Conservation (phyloP, 2,888 invertebrate species). For the Nysson spinosus region DNA sequence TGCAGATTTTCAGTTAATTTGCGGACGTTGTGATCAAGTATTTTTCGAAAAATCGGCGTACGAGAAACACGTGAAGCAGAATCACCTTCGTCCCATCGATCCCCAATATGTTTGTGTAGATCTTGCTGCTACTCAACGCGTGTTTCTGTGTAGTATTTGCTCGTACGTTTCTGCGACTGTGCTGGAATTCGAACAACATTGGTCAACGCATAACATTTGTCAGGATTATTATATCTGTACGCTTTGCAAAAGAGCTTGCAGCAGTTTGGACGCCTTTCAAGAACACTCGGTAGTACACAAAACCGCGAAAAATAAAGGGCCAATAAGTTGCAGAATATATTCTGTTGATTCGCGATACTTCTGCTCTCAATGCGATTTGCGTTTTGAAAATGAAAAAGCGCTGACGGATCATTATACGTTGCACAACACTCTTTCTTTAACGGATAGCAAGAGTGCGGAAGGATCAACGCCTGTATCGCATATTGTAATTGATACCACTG, state of each 20-base stretch:
- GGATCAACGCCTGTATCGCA: no score
- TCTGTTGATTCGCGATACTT: slow-evolving; percentile 4
- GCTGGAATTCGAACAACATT: slow-evolving; percentile 55
- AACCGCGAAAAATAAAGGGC: no score
- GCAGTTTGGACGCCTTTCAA: slow-evolving; percentile 7
- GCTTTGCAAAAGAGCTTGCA: slow-evolving; percentile 2
- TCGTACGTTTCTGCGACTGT: slow-evolving; percentile 24
- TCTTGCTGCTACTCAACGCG: slow-evolving; percentile 6
- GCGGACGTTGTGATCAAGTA: slow-evolving; percentile 47
- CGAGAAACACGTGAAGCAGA: slow-evolving; percentile 36
- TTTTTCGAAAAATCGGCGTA: slow-evolving; percentile 37
- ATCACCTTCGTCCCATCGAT: slow-evolving; percentile 1
- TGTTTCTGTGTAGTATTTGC: slow-evolving; percentile 61
- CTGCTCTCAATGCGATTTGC: no score
- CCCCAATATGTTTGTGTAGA: slow-evolving; percentile 31
- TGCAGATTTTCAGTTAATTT: slow-evolving; percentile 21
- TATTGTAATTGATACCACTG: no score
- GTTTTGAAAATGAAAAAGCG: no score
- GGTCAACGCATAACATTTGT: slow-evolving; percentile 31
- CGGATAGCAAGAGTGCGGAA: no score
- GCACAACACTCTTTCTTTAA: no score
- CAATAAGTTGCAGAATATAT: not conserved
- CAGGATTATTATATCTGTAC: slow-evolving; percentile 20
- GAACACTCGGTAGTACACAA: slow-evolving; percentile 19
- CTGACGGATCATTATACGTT: no score